Conservation (phyloP, 2,888 invertebrate genomes). For the Vanessa cardui region DNA sequence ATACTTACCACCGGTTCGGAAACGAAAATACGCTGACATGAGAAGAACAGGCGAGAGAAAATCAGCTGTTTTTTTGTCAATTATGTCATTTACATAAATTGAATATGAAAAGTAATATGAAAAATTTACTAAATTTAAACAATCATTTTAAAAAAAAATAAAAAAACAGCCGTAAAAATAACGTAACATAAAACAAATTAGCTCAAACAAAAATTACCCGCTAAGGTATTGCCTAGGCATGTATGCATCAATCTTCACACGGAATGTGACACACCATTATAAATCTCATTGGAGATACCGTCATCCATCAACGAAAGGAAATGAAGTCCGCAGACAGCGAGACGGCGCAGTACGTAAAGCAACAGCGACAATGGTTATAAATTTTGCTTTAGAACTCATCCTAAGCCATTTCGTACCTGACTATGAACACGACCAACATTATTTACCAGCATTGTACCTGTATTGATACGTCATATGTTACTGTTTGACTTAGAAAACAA, state of each 20-base stretch:
- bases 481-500: no score
- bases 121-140: neutral
- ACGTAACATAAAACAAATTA: neutral
- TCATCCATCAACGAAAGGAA: slow-evolving; percentile 79
- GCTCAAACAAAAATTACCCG: slow-evolving; percentile 5
- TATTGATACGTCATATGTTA: neutral
- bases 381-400: slow-evolving; percentile 27
- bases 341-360: slow-evolving; percentile 35
- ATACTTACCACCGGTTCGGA: no score
- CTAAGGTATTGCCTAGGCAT: slow-evolving; percentile 31
- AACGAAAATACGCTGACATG: no score
- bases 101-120: no score
- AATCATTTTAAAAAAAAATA: no score
- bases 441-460: neutral
- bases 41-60: no score
- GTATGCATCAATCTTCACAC: slow-evolving; percentile 52
- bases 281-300: slow-evolving; percentile 80
- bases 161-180: neutral
- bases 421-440: slow-evolving; percentile 2
- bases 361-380: slow-evolving; percentile 31
- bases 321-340: slow-evolving; percentile 63
- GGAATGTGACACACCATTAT: slow-evolving; percentile 78
- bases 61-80: no score
- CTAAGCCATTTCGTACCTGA: slow-evolving; percentile 12
- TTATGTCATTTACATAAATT: no score